Evolutionary conservation across 2,888 invertebrate genomes (phyloP), one percentile per base, ranked within the genome.

Genomic region (Mactromeris polynyma): DNA sequence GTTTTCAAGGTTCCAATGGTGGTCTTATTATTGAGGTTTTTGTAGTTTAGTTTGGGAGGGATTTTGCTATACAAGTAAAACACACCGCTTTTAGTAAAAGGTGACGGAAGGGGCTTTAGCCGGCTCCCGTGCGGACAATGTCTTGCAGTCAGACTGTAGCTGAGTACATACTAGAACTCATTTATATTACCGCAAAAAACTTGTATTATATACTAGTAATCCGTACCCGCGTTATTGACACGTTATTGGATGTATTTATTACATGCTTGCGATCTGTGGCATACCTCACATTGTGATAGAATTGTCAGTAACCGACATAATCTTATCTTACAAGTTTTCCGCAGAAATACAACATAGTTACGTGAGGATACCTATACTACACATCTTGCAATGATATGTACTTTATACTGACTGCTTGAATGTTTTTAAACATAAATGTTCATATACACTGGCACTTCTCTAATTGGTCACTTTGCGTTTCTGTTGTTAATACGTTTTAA

Each of bases 211-310:
- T 36, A 36, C 36, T 36, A 1, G 36, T 33, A 58, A 58, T 58
- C 9, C 26, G 58, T 58, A 58, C 4, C 26, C n/a, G 17, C 58
- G 9, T 19, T 73, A 73, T 73, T 73, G 73, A 73, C 73, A 33
- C 33, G 36, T 73, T 73, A 73, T 73, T 73, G 73, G 31, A 36
- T 73, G 36, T 73, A 73, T 73, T 73, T 73, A 73, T 73, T 36
- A 73, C 73, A 73, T 73, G 19, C 73, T 33, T 36, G 36, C 36
- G 26, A 73, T 36, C 31, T 33, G 73, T 33, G 33, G 73, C 73
- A 73, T 73, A 36, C 73, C 73, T 73, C 33, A 73, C 73, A 73
- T 36, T 73, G 19, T 6, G 19, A 54, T 54, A 6, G 21, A n/a
- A 54, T 19, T 9, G n/a, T 54, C 40, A 40, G 40, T 64, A 26